Conservation (phyloP, 2,797 vertebrate genomes). For the Clarias platycephalus region DNA sequence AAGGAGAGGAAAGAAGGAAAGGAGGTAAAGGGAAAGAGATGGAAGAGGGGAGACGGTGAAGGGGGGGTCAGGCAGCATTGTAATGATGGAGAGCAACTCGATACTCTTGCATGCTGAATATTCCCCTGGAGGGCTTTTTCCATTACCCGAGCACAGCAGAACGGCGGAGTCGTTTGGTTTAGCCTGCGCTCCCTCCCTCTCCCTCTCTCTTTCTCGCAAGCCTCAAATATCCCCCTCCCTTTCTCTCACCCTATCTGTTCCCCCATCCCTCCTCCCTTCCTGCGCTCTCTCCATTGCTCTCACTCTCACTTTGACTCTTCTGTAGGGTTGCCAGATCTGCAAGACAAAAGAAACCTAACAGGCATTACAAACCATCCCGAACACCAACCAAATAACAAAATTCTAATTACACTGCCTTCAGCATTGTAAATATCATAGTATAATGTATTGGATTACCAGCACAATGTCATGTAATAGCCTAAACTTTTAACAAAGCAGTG, state of each 20-base stretch:
- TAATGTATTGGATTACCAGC: background rate
- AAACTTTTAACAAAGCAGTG: background rate
- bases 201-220: slow-evolving; percentile 41
- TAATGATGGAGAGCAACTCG: slow-evolving; percentile 77
- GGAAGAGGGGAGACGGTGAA: slow-evolving; percentile 50
- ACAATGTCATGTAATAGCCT: background rate
- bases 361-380: background rate
- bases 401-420: no score
- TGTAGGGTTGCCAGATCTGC: slow-evolving; percentile 14
- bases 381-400: background rate
- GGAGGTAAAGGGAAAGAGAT: slow-evolving; percentile 50
- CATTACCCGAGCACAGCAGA: slow-evolving; percentile 77
- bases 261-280: slow-evolving; percentile 53
- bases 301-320: slow-evolving; percentile 50
- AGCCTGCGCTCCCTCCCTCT: slow-evolving; percentile 61
- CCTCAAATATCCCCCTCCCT: slow-evolving; percentile 52
- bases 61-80: slow-evolving; percentile 65
- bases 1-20: slow-evolving; percentile 52
- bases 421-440: background rate
- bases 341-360: background rate
- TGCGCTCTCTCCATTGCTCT: slow-evolving; percentile 38
- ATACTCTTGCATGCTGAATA: slow-evolving; percentile 79
- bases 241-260: slow-evolving; percentile 54
- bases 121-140: slow-evolving; percentile 84
- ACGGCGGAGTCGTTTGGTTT: slow-evolving; percentile 74